Evolutionary conservation across 2,797 vertebrate genomes (phyloP).

Genomic region (Labeo calbasu): DNA sequence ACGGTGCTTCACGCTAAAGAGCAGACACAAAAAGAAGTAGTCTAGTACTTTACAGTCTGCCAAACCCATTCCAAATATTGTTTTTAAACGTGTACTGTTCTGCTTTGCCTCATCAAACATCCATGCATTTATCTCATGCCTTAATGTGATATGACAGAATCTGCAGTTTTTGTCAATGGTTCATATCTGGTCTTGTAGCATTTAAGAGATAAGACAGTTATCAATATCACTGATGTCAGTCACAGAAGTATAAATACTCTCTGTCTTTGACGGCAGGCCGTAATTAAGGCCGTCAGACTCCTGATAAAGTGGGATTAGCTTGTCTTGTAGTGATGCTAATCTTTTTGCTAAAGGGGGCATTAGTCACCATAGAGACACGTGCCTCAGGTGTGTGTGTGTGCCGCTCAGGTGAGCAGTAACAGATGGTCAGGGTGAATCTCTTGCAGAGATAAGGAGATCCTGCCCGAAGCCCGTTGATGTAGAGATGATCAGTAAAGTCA

Average conservation of each 20-base stretch:
- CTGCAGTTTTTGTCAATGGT: constrained; percentile 22
- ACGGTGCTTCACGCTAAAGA: background rate
- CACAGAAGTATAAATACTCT: background rate
- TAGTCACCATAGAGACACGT: constrained; percentile 58
- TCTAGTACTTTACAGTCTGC: background rate
- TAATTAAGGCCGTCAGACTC: constrained; percentile 51
- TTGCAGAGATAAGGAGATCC: constrained; percentile 34
- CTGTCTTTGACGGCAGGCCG: constrained; percentile 38
- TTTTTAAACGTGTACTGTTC: background rate
- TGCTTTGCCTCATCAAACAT: background rate
- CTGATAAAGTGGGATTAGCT: constrained; percentile 59
- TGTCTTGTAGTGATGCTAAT: constrained; percentile 59
- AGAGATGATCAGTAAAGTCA: constrained; percentile 37
- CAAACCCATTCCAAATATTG: constrained; percentile 10
- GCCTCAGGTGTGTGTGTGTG: constrained; percentile 55
- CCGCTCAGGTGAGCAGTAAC: constrained; percentile 39
- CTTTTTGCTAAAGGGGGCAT: constrained; percentile 53
- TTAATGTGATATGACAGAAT: constrained; percentile 6
- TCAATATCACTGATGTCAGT: constrained; percentile 20
- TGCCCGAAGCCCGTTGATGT: constrained; percentile 22
- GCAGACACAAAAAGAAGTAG: constrained; percentile 21
- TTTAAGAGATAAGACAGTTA: background rate
- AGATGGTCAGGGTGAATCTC: constrained; percentile 48
- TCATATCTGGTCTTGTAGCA: constrained; percentile 5
- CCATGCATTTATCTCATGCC: background rate